Evolutionary conservation across 2,797 vertebrate genomes (phyloP), one percentile per base, ranked within the genome.

Genomic region (Thripadectes ignobilis): DNA sequence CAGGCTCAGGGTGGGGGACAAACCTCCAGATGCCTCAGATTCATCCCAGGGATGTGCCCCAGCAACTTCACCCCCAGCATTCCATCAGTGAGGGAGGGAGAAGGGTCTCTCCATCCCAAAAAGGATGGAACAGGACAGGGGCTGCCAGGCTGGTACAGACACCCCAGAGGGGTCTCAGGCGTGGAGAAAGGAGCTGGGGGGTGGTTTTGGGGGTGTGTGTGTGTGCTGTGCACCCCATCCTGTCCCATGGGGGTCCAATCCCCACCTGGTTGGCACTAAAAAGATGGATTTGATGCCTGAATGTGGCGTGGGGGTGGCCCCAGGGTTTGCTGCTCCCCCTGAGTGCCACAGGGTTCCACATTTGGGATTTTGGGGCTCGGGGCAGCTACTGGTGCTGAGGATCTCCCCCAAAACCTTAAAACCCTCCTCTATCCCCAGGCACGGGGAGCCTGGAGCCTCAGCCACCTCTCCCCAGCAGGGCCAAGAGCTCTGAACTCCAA

Each of bases 401-500:
- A 39, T 49, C 43, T 38, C 39, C 38, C 62, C 43, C 5, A 1
- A 61, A 81, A 66, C 2, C 14, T 66, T 32, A 2, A 39, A 49
- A 58, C 39, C 85, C 49, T 34, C 54, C 78, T 12, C 0, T 72
- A 22, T 36, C 3, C 22, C 3, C 3, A 43, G 78, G 80, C 74
- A 10, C 49, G 41, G 78, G 3, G 46, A 82, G 92, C 69, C 49
- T 9, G 66, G 81, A 86, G 94, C 89, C 61, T 78, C 49, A 24
- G 62, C 57, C 59, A 26, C 65, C 38, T 52, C 81, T 66, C 16
- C 41, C 77, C 68, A 73, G 79, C 91, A 57, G 32, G 87, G 62
- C 78, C 55, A 27, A 65, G 52, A 48, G 88, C 89, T 94, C 92
- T 93, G 92, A 92, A 93, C 97, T 93, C 94, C 94, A 58, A 76